Conservation (phyloP, 2,797 vertebrate species). For the Microtus californicus region DNA sequence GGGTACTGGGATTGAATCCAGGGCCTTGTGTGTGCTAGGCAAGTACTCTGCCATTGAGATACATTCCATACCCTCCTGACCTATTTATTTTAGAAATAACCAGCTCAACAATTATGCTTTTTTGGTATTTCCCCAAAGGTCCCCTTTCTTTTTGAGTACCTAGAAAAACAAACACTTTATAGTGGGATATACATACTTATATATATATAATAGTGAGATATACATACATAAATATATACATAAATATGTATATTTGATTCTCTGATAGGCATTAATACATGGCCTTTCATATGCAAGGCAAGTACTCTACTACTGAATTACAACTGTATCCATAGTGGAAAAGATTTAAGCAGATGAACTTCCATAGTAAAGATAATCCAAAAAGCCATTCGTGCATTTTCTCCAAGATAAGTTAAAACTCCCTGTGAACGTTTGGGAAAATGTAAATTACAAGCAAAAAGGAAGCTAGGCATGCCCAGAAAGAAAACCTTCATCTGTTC, state of each 20-base stretch:
- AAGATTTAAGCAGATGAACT: not conserved
- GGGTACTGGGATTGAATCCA: not conserved
- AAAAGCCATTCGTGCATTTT: not conserved
- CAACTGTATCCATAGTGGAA: not conserved
- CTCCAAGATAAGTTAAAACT: conserved; percentile 15
- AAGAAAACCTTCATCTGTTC: conserved; percentile 43
- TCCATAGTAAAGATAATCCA: not conserved
- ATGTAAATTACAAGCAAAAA: not conserved
- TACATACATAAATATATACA: not conserved
- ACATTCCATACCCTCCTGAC: not conserved
- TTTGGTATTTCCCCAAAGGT: not conserved
- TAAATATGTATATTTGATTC: not conserved
- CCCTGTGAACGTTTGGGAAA: not conserved
- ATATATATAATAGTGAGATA: not conserved
- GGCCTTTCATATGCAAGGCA: not conserved
- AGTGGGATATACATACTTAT: not conserved
- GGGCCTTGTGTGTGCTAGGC: no score
- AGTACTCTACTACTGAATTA: not conserved
- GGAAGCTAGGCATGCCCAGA: conserved; percentile 4
- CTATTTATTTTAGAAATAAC: not conserved
- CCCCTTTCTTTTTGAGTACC: not conserved
- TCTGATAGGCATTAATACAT: not conserved
- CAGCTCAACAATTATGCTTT: not conserved
- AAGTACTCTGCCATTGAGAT: not conserved
- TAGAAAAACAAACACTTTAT: not conserved